Evolutionary conservation across 37 sponge, comb jelly and placozoan genomes (phyloP).

Genomic region (Axinella damicornis): DNA sequence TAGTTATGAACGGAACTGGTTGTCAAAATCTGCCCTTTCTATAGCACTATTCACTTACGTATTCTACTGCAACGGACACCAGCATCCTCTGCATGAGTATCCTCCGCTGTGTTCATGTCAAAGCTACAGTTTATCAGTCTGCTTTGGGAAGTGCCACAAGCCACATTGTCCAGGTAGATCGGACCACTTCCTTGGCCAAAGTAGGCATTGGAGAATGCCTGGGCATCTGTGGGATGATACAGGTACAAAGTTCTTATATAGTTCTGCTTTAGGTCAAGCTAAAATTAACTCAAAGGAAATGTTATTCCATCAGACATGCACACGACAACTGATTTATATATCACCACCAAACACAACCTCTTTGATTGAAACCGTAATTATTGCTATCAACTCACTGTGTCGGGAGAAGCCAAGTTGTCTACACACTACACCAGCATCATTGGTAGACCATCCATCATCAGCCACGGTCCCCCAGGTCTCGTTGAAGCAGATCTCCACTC

Average conservation of each 20-base stretch:
- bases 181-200: slow-evolving; percentile 29
- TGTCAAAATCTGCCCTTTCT: background rate
- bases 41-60: background rate
- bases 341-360: too few species aligned
- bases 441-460: slow-evolving; percentile 25
- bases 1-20: background rate
- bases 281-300: too few species aligned
- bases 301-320: too few species aligned
- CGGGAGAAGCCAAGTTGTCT: slow-evolving; percentile 18
- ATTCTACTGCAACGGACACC: background rate
- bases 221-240: background rate
- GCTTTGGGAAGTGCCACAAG: slow-evolving; percentile 1
- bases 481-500: slow-evolving; percentile 38
- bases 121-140: background rate
- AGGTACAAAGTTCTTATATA: background rate
- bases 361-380: too few species aligned
- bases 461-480: slow-evolving; percentile 43
- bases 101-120: background rate
- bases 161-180: background rate
- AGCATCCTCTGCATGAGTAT: slow-evolving; percentile 6
- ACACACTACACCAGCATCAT: slow-evolving; percentile 56
- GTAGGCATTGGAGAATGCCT: background rate
- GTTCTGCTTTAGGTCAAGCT: background rate
- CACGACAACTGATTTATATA: too few species aligned
- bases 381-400: background rate